Evolutionary conservation across 2,113 vertebrate genomes (phyloP), one percentile per base, ranked within the genome.

Genomic region (Sisor rabdophorus): DNA sequence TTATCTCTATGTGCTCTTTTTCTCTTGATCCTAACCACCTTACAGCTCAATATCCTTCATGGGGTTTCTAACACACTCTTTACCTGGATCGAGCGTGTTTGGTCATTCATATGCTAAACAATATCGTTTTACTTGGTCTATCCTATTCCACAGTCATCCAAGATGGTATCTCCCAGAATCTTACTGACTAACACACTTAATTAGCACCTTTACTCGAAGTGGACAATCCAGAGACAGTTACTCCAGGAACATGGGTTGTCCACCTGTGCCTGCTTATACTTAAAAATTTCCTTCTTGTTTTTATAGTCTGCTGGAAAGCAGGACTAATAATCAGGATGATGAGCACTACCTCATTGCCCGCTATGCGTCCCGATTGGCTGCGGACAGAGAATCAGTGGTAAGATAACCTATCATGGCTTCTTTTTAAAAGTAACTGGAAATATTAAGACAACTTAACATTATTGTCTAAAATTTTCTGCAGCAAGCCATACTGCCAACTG

Each of bases 341-440:
- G 97, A 99, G 26, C 97, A 99, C 87, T 94, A 93, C 83, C 93
- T 99, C 89, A 98, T 99, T 68, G 95, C 96, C 86, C 95, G 96
- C 88, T 99, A 99, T 0, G 97, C 97, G 74, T 97, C 97, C 79
- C 93, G 96, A 84, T 92, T 99, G 89, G 97, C 97, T 82, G 95
- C 96, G 79, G 96, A 98, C 88, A 93, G 92, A 84, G 87, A 92
- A 47, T 89, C 95, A 65, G 89, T 88, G 88, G 97, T 99, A 93
- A 95, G 95, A 93, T 86, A 77, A 19, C 28, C 63, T 60, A 55
- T 32, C 40, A 64, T n/a, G 26, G 44, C 7, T 2, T 54, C 52
- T 50, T 60, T 28, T 28, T 10, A 54, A 20, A n/a, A 9, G 24
- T 68, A 68, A 16, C 65, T 11, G 13, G 9, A 28, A 19, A 50